Conservation (phyloP, 2,113 vertebrate species). For the Alligator sinensis region DNA sequence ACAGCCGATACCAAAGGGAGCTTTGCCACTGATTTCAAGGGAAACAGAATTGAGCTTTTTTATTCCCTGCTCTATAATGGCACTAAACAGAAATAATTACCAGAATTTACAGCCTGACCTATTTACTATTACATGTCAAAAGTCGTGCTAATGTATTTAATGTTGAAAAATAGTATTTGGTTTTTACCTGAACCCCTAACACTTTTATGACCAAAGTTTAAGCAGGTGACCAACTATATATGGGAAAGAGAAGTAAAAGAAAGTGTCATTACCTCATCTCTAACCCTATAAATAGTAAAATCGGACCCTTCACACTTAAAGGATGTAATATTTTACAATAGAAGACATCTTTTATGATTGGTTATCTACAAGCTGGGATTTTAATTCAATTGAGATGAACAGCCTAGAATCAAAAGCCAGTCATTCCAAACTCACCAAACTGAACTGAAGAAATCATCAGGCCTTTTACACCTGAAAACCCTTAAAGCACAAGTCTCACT, state of each 20-base stretch:
- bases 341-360: background rate
- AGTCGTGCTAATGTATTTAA: rapidly evolving
- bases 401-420: background rate
- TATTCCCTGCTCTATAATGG: rapidly evolving
- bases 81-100: background rate
- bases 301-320: background rate
- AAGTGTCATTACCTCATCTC: background rate
- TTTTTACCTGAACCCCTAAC: background rate
- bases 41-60: background rate
- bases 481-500: rapidly evolving
- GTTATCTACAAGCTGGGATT: background rate
- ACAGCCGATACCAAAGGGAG: rapidly evolving
- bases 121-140: background rate
- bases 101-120: background rate
- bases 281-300: background rate
- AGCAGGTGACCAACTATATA: background rate
- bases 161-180: background rate
- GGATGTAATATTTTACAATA: background rate
- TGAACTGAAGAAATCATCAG: background rate
- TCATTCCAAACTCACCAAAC: background rate
- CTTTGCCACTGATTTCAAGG: background rate
- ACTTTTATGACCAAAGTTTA: background rate
- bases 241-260: background rate
- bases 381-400: background rate
- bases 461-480: background rate